Evolutionary conservation across 2,797 vertebrate species (phyloP).

Genomic region (Acipenser oxyrinchus): DNA sequence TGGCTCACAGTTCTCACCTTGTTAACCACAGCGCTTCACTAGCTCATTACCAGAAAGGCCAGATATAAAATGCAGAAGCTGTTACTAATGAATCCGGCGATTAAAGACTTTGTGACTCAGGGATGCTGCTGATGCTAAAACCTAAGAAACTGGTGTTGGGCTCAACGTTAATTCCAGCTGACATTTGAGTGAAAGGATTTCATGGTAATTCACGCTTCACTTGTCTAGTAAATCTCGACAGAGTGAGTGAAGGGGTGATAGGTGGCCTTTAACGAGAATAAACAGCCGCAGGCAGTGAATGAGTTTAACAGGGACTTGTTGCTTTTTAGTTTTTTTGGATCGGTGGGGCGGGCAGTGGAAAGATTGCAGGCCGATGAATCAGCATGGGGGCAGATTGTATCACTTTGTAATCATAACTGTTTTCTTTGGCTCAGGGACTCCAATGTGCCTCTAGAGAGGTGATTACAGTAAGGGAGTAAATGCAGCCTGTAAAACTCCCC

Average conservation of each 20-base stretch:
- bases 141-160: conserved; percentile 14
- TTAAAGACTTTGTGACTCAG: not conserved
- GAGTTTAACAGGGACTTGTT: conserved; percentile 44
- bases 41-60: too few relatives aligned
- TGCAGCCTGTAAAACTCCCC: conserved; percentile 32
- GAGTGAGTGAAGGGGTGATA: conserved; percentile 52
- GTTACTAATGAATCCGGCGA: too few relatives aligned
- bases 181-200: conserved; percentile 57
- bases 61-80: too few relatives aligned
- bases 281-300: conserved; percentile 49
- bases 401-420: conserved; percentile 47
- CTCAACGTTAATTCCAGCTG: conserved; percentile 45
- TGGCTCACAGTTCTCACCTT: not conserved
- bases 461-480: conserved; percentile 39
- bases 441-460: conserved; percentile 42
- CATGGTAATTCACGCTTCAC: conserved; percentile 54
- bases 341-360: conserved; percentile 8
- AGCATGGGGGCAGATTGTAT: conserved; percentile 45
- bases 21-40: too few relatives aligned
- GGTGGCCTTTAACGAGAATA: conserved; percentile 61
- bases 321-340: conserved; percentile 26
- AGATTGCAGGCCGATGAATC: conserved; percentile 43
- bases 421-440: conserved; percentile 46
- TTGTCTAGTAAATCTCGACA: conserved; percentile 58
- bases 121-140: conserved; percentile 2